Percentiles rank a stretch among this genome's conserved stretches.
Conservation (phyloP, 2,113 vertebrate genomes). For the Bungarus multicinctus region DNA sequence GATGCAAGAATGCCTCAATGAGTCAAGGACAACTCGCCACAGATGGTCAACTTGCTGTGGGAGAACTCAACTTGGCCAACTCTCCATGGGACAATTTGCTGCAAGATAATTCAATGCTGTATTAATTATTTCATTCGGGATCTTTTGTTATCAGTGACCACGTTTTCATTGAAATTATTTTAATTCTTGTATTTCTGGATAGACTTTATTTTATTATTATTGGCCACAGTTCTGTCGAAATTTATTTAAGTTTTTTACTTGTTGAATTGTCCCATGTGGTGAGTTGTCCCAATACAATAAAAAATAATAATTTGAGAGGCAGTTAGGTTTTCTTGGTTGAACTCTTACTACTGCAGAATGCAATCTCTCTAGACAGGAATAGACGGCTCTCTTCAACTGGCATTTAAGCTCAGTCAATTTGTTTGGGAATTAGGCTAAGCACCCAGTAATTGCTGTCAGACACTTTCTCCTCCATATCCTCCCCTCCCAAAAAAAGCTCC, state of each 20-base stretch:
- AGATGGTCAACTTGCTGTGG: background rate
- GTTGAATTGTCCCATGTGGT: background rate
- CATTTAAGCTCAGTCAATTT: constrained; percentile 16
- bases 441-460: constrained; percentile 43
- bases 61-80: background rate
- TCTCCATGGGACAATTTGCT: background rate
- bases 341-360: background rate
- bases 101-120: background rate
- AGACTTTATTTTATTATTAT: background rate
- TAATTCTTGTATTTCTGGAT: background rate
- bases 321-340: background rate
- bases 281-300: background rate
- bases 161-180: background rate
- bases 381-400: background rate
- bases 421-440: constrained; percentile 25
- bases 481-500: background rate
- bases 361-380: background rate
- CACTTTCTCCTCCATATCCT: background rate
- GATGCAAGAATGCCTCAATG: background rate
- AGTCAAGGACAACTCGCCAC: background rate
- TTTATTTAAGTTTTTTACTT: background rate
- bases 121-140: background rate
- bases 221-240: background rate
- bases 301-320: background rate
- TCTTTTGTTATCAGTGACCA: background rate